Conservation (phyloP, 2,113 vertebrate species). For the Marmota monax region DNA sequence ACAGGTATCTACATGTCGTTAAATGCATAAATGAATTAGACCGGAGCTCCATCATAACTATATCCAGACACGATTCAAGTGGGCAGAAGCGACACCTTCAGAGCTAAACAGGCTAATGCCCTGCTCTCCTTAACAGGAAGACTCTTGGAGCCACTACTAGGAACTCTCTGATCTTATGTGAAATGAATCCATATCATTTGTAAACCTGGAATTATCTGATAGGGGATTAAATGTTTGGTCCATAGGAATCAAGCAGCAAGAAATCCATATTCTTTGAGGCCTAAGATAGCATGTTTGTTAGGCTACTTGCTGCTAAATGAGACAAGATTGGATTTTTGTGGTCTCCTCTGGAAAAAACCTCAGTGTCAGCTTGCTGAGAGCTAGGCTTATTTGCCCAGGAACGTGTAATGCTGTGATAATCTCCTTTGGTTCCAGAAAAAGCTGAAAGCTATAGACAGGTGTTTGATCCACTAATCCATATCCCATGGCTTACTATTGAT, state of each 20-base stretch:
- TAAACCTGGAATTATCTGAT: conserved; percentile 48
- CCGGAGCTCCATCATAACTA: neutral
- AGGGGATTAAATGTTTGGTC: neutral
- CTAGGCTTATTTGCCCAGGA: neutral
- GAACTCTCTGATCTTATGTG: neutral
- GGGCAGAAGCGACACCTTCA: neutral
- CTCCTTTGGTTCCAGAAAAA: neutral
- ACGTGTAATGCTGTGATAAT: conserved; percentile 26
- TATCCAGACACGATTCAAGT: neutral
- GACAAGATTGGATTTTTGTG: conserved; percentile 6
- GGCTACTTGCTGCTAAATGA: conserved; percentile 4
- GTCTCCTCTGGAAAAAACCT: neutral
- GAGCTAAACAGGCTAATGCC: neutral
- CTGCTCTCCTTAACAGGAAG: neutral
- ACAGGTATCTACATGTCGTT: neutral
- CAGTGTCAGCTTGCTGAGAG: neutral
- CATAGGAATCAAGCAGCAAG: neutral
- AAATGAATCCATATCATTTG: conserved; percentile 22
- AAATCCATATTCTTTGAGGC: conserved; percentile 47
- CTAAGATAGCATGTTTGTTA: conserved; percentile 5
- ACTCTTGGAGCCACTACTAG: neutral
- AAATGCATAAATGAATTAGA: neutral
- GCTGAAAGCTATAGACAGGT: conserved; percentile 24
- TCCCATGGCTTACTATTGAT: conserved; percentile 6
- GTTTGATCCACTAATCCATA: conserved; percentile 45